Conservation (phyloP, 2,888 invertebrate species). For the Lasioglossum calceatum region DNA sequence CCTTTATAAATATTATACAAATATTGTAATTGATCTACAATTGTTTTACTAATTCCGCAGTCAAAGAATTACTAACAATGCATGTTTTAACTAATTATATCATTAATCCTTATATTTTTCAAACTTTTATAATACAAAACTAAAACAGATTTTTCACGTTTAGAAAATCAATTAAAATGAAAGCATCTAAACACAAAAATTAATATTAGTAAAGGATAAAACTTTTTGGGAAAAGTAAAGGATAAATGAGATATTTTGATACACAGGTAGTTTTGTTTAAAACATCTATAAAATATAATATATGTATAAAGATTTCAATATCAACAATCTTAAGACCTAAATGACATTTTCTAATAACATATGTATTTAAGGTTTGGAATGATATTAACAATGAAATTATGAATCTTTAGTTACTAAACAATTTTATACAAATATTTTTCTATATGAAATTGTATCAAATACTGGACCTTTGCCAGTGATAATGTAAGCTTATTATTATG, state of each 20-base stretch:
- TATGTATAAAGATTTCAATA: constrained; percentile 15
- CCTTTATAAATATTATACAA: not conserved
- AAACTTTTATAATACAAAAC: not conserved
- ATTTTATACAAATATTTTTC: not conserved
- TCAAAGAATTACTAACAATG: not conserved
- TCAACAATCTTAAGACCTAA: not conserved
- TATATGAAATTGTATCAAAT: constrained; percentile 1
- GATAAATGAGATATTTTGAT: not conserved
- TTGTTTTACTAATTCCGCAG: not conserved
- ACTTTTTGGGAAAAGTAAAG: not conserved
- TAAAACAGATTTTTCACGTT: not conserved
- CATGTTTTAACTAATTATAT: not conserved
- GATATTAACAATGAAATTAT: constrained; percentile 25
- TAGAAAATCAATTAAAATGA: not conserved
- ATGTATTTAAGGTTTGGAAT: constrained; percentile 10
- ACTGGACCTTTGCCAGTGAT: constrained; percentile 7
- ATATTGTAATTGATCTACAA: not conserved
- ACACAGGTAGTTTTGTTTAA: not conserved
- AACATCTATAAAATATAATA: constrained; percentile 20
- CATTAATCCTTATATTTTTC: constrained; percentile 1
- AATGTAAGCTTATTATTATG: constrained; percentile 28
- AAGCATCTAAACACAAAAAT: not conserved
- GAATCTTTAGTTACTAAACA: constrained; percentile 7
- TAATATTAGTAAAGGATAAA: not conserved
- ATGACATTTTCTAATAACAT: not conserved